phyloP scores from a whole-genome alignment of 2,888 invertebrate species.

The Netelia fuscicornis region DNA sequence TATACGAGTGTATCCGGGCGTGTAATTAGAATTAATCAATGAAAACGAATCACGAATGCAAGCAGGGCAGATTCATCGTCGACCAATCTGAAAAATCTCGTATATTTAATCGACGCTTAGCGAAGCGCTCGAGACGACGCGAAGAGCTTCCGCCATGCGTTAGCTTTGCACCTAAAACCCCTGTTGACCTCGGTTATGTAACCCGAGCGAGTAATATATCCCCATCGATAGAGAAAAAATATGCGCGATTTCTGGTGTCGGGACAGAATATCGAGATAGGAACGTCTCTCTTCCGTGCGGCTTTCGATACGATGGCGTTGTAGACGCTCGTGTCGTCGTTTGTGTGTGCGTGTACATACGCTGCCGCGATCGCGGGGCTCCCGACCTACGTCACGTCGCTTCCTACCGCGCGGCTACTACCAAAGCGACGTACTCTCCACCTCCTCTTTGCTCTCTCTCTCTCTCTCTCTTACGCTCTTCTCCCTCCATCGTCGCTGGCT shows the following conservation, averaged over 20 bases:
- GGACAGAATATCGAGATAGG: neutral
- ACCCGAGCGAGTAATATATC: constrained; percentile 28
- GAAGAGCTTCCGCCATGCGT: too few relatives aligned
- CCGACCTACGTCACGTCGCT: constrained; percentile 70
- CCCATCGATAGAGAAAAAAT: constrained; percentile 60
- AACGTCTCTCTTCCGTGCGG: neutral
- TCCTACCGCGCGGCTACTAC: constrained; percentile 58
- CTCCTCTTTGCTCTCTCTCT: constrained; percentile 37
- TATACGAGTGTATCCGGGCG: too few relatives aligned
- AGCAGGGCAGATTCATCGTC: too few relatives aligned
- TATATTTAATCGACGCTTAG: too few relatives aligned
- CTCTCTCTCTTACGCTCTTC: constrained; percentile 9
- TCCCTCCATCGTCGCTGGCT: constrained; percentile 9
- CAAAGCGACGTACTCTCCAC: constrained; percentile 23
- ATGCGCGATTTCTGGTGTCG: constrained; percentile 50
- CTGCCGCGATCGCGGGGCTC: constrained; percentile 59
- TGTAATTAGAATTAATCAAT: too few relatives aligned
- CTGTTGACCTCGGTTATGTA: constrained; percentile 53
- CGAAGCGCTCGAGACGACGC: too few relatives aligned
- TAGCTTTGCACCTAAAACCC: constrained; percentile 26
- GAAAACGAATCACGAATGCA: too few relatives aligned
- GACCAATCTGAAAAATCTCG: too few relatives aligned
- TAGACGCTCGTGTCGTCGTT: constrained; percentile 40
- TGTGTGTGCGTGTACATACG: neutral
- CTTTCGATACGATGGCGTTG: constrained; percentile 50